These are phyloP conservation scores for Rhinoraja longicauda DNA, from an alignment of 2,797 vertebrate genomes.

Conservation along the genomic window DNA sequence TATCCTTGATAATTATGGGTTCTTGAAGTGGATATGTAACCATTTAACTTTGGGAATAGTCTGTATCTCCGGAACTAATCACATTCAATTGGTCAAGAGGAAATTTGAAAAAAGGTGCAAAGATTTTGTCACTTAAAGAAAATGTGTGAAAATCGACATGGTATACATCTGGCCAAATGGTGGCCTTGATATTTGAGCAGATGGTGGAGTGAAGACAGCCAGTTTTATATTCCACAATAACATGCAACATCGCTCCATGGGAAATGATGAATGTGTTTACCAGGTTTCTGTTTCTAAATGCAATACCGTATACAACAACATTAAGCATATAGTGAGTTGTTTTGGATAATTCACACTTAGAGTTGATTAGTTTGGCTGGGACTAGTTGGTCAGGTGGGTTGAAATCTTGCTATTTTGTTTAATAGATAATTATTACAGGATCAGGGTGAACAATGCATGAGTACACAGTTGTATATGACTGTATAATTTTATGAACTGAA, in stretches of 20 bases:
- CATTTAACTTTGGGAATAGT: neutral
- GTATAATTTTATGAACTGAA: neutral
- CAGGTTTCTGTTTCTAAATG: neutral
- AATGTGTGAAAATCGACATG: neutral
- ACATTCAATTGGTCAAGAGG: conserved; percentile 2
- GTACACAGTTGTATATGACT: neutral
- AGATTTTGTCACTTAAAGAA: neutral
- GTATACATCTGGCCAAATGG: neutral
- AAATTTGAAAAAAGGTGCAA: neutral
- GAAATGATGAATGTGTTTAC: conserved; percentile 4
- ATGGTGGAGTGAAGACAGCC: neutral
- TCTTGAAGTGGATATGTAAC: neutral
- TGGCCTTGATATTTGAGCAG: neutral
- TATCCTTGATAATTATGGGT: neutral
- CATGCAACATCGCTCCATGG: neutral
- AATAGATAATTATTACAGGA: neutral
- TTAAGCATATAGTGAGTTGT: neutral
- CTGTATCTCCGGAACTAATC: neutral
- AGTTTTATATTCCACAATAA: neutral
- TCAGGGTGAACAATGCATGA: neutral
- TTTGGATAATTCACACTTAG: neutral
- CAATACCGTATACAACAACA: neutral
- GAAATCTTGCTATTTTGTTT: neutral
- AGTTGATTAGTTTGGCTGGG: neutral
- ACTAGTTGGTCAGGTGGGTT: neutral